Conservation (phyloP, 1,140 invertebrate genomes). For the Cheumatopsyche charites region DNA sequence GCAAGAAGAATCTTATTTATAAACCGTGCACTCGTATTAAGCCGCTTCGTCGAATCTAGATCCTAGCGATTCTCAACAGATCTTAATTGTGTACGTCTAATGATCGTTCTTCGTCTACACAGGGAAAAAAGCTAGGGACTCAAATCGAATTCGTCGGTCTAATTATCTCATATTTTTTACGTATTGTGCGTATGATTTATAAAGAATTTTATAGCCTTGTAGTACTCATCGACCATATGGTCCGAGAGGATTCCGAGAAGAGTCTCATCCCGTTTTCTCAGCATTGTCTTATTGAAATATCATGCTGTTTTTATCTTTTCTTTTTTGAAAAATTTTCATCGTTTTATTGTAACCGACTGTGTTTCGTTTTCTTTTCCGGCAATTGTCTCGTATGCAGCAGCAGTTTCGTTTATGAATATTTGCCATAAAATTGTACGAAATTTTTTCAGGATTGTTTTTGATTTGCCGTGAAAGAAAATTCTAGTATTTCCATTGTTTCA, state of each 20-base stretch:
- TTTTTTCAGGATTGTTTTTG: background rate
- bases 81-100: too few relatives aligned
- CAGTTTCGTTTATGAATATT: too few relatives aligned
- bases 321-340: too few relatives aligned
- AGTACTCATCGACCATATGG: constrained; percentile 18
- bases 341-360: background rate
- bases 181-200: too few relatives aligned
- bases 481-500: background rate
- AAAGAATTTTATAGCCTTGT: background rate
- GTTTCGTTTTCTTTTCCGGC: constrained; percentile 27
- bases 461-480: background rate
- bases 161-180: too few relatives aligned
- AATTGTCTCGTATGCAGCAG: constrained; percentile 5
- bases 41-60: too few relatives aligned
- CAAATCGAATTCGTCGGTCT: too few relatives aligned
- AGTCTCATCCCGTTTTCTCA: constrained; percentile 20
- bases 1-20: background rate
- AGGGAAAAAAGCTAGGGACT: too few relatives aligned
- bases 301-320: constrained; percentile 21
- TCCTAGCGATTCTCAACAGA: too few relatives aligned
- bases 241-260: constrained; percentile 22
- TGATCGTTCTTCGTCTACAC: too few relatives aligned
- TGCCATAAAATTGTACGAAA: background rate
- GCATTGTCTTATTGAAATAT: constrained; percentile 32
- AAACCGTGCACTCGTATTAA: background rate